phyloP scores from a whole-genome alignment of 2,113 vertebrate genomes.

The Paratilapia polleni region DNA sequence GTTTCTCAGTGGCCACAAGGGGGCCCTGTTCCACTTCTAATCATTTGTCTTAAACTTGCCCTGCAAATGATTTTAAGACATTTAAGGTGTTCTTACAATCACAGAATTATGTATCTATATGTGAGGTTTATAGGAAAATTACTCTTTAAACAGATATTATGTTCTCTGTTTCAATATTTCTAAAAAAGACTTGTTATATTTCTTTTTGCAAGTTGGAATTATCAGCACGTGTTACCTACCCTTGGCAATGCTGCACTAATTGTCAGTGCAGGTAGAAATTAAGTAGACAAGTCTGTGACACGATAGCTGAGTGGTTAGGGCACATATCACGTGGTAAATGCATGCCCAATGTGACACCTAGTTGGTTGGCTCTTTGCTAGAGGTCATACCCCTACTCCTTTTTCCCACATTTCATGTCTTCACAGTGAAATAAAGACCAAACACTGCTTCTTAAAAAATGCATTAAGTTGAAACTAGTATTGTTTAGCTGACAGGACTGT shows the following conservation, averaged over 20 bases:
- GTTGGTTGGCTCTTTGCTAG: not conserved
- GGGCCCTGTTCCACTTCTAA: conserved; percentile 60
- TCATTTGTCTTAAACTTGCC: not conserved
- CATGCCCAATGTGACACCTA: not conserved
- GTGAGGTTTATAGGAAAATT: not conserved
- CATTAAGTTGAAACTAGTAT: not conserved
- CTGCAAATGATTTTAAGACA: not conserved
- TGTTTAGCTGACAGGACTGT: not conserved
- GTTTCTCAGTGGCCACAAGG: conserved; percentile 67
- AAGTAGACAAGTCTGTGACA: not conserved
- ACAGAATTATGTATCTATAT: not conserved
- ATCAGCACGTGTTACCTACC: not conserved
- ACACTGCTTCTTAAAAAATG: not conserved
- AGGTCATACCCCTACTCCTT: not conserved
- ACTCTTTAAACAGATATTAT: not conserved
- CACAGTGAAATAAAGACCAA: not conserved
- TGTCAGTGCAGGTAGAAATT: not conserved
- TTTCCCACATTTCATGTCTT: not conserved
- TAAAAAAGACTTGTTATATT: not conserved
- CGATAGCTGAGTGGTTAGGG: not conserved
- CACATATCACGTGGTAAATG: not conserved
- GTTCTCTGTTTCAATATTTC: not conserved
- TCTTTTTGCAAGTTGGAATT: not conserved
- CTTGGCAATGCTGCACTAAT: not conserved
- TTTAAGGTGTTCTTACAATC: not conserved